These are phyloP conservation scores for Fundulus diaphanus DNA, from an alignment of 2,797 vertebrate genomes.

Conservation along the genomic window DNA sequence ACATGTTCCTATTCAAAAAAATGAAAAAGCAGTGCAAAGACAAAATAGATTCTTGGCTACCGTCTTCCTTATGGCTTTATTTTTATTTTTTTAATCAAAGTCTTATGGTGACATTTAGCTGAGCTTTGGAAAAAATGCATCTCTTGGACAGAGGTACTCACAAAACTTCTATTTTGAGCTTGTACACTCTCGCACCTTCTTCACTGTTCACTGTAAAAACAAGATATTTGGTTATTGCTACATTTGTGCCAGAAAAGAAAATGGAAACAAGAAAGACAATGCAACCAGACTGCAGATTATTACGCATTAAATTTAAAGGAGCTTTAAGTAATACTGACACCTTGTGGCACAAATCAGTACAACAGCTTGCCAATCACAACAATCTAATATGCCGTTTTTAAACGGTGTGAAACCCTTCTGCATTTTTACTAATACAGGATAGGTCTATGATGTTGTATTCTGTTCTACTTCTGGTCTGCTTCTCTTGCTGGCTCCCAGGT, in stretches of 20 bases:
- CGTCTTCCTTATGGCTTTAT: background rate
- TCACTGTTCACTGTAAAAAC: conserved; percentile 24
- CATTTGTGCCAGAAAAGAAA: background rate
- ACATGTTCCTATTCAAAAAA: background rate
- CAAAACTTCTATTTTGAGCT: conserved; percentile 58
- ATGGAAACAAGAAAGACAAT: background rate
- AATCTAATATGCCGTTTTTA: too few relatives aligned
- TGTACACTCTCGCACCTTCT: conserved; percentile 26
- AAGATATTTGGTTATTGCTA: background rate
- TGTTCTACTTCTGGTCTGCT: too few relatives aligned
- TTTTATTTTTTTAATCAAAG: background rate
- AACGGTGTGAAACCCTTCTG: too few relatives aligned
- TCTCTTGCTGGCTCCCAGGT: too few relatives aligned
- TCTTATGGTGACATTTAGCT: background rate
- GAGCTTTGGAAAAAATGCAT: too few relatives aligned
- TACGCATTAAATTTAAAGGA: background rate
- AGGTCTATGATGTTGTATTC: too few relatives aligned
- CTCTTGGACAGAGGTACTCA: conserved; percentile 55
- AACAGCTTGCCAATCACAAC: too few relatives aligned
- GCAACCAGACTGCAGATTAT: background rate
- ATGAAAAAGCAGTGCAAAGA: too few relatives aligned
- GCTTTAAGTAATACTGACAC: too few relatives aligned
- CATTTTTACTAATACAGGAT: too few relatives aligned
- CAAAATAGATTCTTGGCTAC: background rate
- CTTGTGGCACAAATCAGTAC: too few relatives aligned